These are phyloP conservation scores for Itoplectis maculator DNA, from an alignment of 2,888 invertebrate species.

Conservation along the genomic window DNA sequence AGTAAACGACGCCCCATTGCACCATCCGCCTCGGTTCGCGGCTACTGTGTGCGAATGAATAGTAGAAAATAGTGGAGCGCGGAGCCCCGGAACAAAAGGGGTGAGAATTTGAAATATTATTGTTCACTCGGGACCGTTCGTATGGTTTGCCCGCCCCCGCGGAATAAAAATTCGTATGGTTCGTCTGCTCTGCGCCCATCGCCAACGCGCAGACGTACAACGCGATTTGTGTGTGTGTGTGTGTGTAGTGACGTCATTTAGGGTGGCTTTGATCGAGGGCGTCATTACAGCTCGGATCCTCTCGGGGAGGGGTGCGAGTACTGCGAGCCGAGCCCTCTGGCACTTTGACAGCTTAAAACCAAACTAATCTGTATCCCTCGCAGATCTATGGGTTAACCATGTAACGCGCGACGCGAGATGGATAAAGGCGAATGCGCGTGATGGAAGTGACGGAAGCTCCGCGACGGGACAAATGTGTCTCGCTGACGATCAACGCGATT, in stretches of 20 bases:
- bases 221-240: not conserved
- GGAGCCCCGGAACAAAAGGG: slow-evolving; percentile 41
- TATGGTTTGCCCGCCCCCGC: slow-evolving; percentile 36
- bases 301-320: slow-evolving; percentile 57
- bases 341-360: slow-evolving; percentile 66
- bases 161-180: slow-evolving; percentile 51
- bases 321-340: slow-evolving; percentile 53
- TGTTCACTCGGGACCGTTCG: slow-evolving; percentile 40
- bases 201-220: not conserved
- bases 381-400: slow-evolving; percentile 38
- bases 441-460: no score
- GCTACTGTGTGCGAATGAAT: slow-evolving; percentile 29
- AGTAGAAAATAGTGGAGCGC: slow-evolving; percentile 60
- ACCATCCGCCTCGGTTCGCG: slow-evolving; percentile 28
- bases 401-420: no score
- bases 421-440: no score
- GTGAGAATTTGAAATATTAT: slow-evolving; percentile 63
- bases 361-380: slow-evolving; percentile 57
- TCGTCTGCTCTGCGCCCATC: slow-evolving; percentile 33
- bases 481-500: no score
- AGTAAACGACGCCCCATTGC: slow-evolving; percentile 37
- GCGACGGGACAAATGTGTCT: no score
- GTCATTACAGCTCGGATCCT: slow-evolving; percentile 62
- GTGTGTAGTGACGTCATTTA: slow-evolving; percentile 22
- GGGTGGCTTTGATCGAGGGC: slow-evolving; percentile 65